Percentiles rank a stretch among this genome's conserved stretches.
phyloP scores from a whole-genome alignment of 2,113 vertebrate genomes.

The Panthera tigris region DNA sequence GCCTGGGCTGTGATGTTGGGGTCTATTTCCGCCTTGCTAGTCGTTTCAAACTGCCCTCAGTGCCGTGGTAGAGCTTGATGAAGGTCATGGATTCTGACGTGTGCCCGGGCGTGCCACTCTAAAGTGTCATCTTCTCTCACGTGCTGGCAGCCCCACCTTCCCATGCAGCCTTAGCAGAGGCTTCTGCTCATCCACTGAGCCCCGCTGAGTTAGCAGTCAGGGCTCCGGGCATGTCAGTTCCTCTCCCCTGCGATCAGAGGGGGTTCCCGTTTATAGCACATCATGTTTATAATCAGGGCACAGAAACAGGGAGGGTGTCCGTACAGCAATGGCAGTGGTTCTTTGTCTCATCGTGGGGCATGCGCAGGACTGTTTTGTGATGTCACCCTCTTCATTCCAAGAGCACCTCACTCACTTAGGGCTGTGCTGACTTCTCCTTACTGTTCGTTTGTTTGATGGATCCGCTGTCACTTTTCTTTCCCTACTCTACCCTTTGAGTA shows the following conservation, averaged over 20 bases:
- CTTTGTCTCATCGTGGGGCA: too few species aligned
- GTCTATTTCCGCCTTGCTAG: fast-evolving
- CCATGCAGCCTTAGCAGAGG: not conserved
- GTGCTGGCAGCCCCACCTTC: not conserved
- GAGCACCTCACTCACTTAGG: not conserved
- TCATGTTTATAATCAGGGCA: fast-evolving
- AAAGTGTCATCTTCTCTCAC: fast-evolving
- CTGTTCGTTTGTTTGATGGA: not conserved
- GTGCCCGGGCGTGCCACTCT: not conserved
- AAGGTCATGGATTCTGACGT: fast-evolving
- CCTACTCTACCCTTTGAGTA: not conserved
- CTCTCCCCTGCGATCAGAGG: fast-evolving
- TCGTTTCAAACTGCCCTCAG: fast-evolving
- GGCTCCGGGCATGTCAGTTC: fast-evolving
- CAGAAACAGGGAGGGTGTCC: fast-evolving
- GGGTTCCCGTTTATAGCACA: not conserved
- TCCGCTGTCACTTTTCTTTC: not conserved
- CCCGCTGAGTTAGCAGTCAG: fast-evolving
- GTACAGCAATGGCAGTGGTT: fast-evolving
- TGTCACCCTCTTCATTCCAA: not conserved
- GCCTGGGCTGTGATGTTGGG: fast-evolving
- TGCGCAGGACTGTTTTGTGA: fast-evolving
- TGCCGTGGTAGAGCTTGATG: too few species aligned
- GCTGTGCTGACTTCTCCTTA: fast-evolving
- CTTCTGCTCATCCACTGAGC: fast-evolving